Evolutionary conservation across 2,113 vertebrate species (phyloP).

Genomic region (Dipodomys ordii): DNA sequence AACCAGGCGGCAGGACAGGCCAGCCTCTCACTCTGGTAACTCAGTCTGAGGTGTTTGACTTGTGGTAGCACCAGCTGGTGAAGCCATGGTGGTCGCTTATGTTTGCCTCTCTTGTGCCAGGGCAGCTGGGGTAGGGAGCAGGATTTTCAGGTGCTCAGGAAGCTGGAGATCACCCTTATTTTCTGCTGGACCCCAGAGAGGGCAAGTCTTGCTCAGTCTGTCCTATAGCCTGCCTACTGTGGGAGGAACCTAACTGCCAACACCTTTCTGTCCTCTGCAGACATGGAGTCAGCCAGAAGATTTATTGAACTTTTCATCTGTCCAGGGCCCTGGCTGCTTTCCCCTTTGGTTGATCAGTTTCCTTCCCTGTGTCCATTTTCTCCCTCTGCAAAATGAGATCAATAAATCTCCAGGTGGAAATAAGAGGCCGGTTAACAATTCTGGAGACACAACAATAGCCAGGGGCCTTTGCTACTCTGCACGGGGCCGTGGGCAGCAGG

Average conservation of each 20-base stretch:
- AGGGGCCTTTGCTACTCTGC: not conserved
- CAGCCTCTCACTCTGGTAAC: not conserved
- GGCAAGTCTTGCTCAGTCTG: not conserved
- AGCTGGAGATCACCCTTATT: slow-evolving; percentile 79
- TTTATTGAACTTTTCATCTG: not conserved
- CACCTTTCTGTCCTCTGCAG: no score
- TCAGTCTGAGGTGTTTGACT: not conserved
- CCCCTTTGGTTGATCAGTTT: not conserved
- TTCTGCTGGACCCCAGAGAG: not conserved
- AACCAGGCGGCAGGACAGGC: slow-evolving; percentile 93
- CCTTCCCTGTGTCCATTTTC: not conserved
- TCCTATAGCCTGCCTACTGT: not conserved
- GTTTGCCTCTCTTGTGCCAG: not conserved
- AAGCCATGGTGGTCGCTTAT: not conserved
- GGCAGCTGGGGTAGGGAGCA: slow-evolving; percentile 46
- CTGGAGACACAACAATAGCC: not conserved
- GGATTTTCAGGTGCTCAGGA: slow-evolving; percentile 69
- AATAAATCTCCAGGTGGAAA: not conserved
- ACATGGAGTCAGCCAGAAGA: no score
- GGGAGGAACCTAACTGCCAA: no score
- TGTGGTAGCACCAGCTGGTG: not conserved
- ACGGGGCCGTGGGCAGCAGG: accelerated
- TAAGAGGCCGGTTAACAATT: not conserved
- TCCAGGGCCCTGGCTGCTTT: not conserved
- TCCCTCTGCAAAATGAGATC: slow-evolving; percentile 48